Base-by-base conservation (phyloP, 2,113 vertebrate species). In the Cynopterus brachyotis region DNA sequence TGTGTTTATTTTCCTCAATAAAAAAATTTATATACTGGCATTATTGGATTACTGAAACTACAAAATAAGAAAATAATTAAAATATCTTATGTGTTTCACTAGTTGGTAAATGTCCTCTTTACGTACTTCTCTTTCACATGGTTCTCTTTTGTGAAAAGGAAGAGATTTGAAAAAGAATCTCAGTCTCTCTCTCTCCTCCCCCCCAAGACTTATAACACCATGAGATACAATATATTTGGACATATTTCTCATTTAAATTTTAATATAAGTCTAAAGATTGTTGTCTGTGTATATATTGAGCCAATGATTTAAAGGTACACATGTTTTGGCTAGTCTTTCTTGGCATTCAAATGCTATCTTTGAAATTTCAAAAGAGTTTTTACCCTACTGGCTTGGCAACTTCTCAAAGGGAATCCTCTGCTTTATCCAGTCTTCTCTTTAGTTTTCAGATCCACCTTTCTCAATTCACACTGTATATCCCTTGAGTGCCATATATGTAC, bases 1-100 rank as follows among this genome's bases (percentile, higher is more conserved):
- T 60, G 89, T 84, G 7, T 62, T 91, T 73, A 53, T 94, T 89
- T 93, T 96, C 9, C 28, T 89, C 6, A 67, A 28, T 10, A 89
- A 92, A 93, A 62, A 64, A 16, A n/a, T 67, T 88, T 83, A 81
- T 85, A 0, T 26, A 72, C 57, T 93, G 79, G 82, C 17, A 57
- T 45, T 73, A 6, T 28, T 62, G 5, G 7, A 64, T 59, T 89
- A 79, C 47, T 30, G 6, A 73, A 82, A 47, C 7, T 32, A 42
- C 35, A 37, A 83, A 81, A 32, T 30, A 88, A 90, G 3, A 70
- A 11, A 70, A n/a, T n/a, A 89, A 53, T 81, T 79, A 20, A 79
- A 95, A 84, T 47, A 50, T n/a, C 10, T 84, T 0, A 60, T 35
- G 15, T 37, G 9, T 55, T 67, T 82, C 37, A 85, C 7, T 73